Conservation (phyloP, 2,888 invertebrate genomes). For the Drosophila kokeensis region DNA sequence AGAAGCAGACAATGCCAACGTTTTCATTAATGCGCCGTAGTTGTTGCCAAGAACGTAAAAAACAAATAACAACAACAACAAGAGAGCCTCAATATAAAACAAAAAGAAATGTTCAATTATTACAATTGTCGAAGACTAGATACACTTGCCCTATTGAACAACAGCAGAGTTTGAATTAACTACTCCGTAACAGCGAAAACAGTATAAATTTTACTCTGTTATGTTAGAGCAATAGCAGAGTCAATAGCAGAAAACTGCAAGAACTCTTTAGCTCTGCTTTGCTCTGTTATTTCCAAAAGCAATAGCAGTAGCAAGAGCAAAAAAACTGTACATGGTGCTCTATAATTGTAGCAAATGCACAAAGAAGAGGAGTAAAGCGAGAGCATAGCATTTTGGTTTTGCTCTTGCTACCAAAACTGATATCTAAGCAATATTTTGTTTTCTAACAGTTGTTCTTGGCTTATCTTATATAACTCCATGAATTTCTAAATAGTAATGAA, state of each 20-base stretch:
- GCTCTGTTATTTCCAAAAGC: not conserved
- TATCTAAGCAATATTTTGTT: not conserved
- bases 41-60: slow-evolving; percentile 72
- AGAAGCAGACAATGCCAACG: slow-evolving; percentile 78
- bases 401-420: not conserved
- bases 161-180: not conserved
- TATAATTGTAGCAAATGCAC: not conserved
- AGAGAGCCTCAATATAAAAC: slow-evolving; percentile 31
- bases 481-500: not conserved
- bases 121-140: not conserved
- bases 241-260: not conserved
- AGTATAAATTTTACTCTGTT: not conserved
- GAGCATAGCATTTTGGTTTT: not conserved
- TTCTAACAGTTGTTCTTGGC: not conserved
- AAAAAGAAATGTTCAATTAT: slow-evolving; percentile 9
- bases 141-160: slow-evolving; percentile 21
- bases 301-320: not conserved
- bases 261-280: not conserved
- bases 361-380: not conserved
- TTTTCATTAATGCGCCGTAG: slow-evolving; percentile 80
- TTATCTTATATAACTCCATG: not conserved
- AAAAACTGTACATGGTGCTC: not conserved
- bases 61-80: not conserved
- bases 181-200: not conserved
- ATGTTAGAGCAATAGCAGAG: not conserved